These are phyloP conservation scores for Aulostomus chinensis DNA, from an alignment of 2,797 vertebrate species.

Conservation along the genomic window DNA sequence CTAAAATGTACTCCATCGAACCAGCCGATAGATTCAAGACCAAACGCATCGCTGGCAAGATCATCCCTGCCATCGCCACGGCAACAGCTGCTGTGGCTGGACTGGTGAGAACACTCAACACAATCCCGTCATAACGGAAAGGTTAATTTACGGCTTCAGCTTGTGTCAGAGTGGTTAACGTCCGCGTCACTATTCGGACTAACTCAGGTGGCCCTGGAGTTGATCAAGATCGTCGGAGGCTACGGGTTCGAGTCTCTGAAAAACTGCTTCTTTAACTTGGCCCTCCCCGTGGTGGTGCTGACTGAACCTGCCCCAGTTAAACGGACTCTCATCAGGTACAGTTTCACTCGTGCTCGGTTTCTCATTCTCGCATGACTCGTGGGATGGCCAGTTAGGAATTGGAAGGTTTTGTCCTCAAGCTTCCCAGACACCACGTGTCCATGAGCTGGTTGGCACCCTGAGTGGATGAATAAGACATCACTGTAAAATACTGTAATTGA, in stretches of 20 bases:
- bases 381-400: too few relatives aligned
- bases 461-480: too few relatives aligned
- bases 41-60: conserved; percentile 97
- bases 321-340: conserved; percentile 90
- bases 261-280: conserved; percentile 98
- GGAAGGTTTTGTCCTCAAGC: too few relatives aligned
- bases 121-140: too few relatives aligned
- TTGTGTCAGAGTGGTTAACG: background rate
- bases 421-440: too few relatives aligned
- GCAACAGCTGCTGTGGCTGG: conserved; percentile 96
- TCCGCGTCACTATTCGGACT: background rate
- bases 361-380: too few relatives aligned
- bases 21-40: conserved; percentile 94
- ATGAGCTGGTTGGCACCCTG: too few relatives aligned
- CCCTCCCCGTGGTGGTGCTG: conserved; percentile 94
- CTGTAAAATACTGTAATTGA: too few relatives aligned
- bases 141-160: too few relatives aligned
- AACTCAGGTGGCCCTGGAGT: conserved; percentile 90
- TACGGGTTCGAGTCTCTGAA: conserved; percentile 90
- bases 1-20: conserved; percentile 94
- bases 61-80: conserved; percentile 98
- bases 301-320: conserved; percentile 92
- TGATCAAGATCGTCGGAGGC: conserved; percentile 91
- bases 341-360: too few relatives aligned
- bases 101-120: conserved; percentile 92